Percentiles rank a stretch among this genome's conserved stretches.
Conservation (phyloP, 1,140 invertebrate genomes). For the Sipha flava region DNA sequence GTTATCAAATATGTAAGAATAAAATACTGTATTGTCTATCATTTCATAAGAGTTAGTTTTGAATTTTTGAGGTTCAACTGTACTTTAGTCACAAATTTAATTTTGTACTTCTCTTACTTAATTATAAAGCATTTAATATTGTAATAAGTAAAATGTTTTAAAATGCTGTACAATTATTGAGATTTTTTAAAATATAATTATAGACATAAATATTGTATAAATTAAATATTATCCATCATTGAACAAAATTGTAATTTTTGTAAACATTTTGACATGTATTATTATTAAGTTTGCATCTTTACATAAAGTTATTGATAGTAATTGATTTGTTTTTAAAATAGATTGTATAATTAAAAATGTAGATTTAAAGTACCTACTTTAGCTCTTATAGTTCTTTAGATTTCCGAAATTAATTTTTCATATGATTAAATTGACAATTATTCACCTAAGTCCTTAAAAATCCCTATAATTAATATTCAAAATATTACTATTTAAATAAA, state of each 20-base stretch:
- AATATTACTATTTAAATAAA: not conserved
- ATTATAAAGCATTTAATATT: not conserved
- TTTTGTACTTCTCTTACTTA: not conserved
- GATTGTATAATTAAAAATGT: not conserved
- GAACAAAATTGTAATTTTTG: constrained; percentile 10
- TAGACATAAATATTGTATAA: not conserved
- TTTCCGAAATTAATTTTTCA: not conserved
- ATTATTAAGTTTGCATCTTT: constrained; percentile 6
- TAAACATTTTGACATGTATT: not conserved
- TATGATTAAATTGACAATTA: not conserved
- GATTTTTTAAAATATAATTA: not conserved
- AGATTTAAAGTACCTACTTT: too few relatives aligned
- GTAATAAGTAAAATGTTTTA: not conserved
- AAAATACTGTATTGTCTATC: too few relatives aligned
- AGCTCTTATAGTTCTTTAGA: too few relatives aligned
- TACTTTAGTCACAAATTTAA: too few relatives aligned
- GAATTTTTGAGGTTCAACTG: too few relatives aligned
- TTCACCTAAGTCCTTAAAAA: not conserved
- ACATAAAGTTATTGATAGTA: constrained; percentile 9
- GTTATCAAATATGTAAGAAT: too few relatives aligned
- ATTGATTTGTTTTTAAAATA: not conserved
- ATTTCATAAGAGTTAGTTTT: too few relatives aligned
- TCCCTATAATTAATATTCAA: not conserved
- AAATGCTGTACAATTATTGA: not conserved
- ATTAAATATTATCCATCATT: not conserved